These are phyloP conservation scores for Noctua janthe DNA, from an alignment of 2,888 invertebrate genomes.

Conservation along the genomic window DNA sequence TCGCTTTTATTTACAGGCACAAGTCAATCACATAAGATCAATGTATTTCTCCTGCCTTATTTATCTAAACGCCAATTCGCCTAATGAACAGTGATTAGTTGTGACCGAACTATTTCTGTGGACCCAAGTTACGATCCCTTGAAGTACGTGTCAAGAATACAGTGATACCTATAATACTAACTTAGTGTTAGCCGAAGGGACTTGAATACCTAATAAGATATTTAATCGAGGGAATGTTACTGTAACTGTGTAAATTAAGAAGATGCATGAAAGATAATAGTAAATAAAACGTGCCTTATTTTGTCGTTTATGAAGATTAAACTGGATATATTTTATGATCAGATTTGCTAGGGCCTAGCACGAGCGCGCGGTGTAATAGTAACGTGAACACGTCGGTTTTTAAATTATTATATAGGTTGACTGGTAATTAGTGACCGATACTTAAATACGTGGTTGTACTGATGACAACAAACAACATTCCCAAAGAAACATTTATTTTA, in stretches of 20 bases:
- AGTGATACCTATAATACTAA: conserved; percentile 34
- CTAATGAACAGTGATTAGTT: conserved; percentile 59
- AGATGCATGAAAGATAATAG: neutral
- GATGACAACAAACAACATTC: too few relatives aligned
- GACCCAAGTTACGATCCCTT: conserved; percentile 38
- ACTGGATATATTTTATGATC: neutral
- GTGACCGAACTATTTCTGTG: conserved; percentile 38
- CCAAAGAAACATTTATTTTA: too few relatives aligned
- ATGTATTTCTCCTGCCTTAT: conserved; percentile 10
- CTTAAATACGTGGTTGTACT: too few relatives aligned
- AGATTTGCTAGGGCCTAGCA: too few relatives aligned
- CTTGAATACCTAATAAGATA: conserved; percentile 33
- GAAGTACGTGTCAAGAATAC: conserved; percentile 59
- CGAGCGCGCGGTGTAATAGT: too few relatives aligned
- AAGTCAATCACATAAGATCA: conserved; percentile 12
- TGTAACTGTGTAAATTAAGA: neutral
- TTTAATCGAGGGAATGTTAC: neutral
- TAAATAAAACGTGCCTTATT: neutral
- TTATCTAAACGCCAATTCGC: conserved; percentile 19
- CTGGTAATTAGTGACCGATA: too few relatives aligned
- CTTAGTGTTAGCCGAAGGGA: conserved; percentile 23
- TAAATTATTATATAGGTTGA: too few relatives aligned
- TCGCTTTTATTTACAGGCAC: neutral
- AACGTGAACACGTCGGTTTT: too few relatives aligned
- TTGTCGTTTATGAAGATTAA: neutral